Evolutionary conservation across 2,113 vertebrate genomes (phyloP), one percentile per base, ranked within the genome.

Genomic region (Speoplatyrhinus poulsoni): DNA sequence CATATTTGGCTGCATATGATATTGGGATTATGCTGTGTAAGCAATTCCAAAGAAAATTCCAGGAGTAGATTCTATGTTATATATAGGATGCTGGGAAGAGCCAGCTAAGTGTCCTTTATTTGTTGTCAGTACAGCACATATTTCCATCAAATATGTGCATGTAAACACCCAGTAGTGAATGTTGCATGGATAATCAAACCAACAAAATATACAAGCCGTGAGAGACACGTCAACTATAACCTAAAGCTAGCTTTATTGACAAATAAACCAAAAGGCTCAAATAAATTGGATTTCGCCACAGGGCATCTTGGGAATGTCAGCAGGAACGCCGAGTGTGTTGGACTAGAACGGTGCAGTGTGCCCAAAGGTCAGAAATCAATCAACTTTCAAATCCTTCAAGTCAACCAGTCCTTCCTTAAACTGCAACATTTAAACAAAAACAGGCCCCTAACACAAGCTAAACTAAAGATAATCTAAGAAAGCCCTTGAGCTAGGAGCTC

Each of bases 261-360:
- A 41, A 41, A 41, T 41, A 71, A 71, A 69, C 49, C 3, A 9
- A 53, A 67, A n/a, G 57, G 46, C 49, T 62, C 54, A 60, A 69
- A 47, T 48, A 71, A 66, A 84, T 66, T 77, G 76, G 70, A 86
- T 87, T 80, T 65, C 68, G 80, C 82, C 65, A 50, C 49, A 50
- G 36, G 49, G 49, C 49, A 50, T 50, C 49, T 3, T 50, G 36
- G 13, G 49, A 50, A 50, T 50, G 9, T 74, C 77, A 79, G 75
- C 74, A 41, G 36, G 36, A 66, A 9, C 62, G 69, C 74, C 61
- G 60, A 48, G 36, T 46, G 3, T 11, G 49, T 50, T 50, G 49
- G 46, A 72, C 67, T 41, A 70, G 7, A 61, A 72, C 11, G 9
- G 49, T 50, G 11, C 49, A 50, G 12, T 1, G 49, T 49, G 47